A percentile compares a stretch with the other conserved stretches of the same genome.
Conservation (phyloP, 2,797 vertebrate species). For the Limnodromus scolopaceus region DNA sequence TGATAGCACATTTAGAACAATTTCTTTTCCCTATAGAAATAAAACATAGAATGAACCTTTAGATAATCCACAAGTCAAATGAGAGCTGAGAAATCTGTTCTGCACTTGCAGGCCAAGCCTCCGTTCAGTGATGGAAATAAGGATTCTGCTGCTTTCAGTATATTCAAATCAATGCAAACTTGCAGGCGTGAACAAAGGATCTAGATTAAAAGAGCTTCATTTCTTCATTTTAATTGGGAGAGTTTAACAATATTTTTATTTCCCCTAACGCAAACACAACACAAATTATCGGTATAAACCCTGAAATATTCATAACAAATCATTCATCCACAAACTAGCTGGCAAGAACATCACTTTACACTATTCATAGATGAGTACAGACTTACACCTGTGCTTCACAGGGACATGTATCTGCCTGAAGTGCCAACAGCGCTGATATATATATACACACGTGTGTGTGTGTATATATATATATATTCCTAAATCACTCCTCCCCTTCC, state of each 20-base stretch:
- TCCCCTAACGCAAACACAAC: background rate
- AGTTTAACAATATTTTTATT: background rate
- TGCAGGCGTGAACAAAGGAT: background rate
- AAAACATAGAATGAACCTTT: background rate
- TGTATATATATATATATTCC: background rate
- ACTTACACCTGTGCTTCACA: background rate
- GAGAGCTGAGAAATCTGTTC: background rate
- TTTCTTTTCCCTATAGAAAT: background rate
- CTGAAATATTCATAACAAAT: background rate
- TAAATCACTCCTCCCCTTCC: background rate
- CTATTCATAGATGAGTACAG: background rate
- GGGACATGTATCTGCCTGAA: background rate
- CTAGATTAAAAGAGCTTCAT: background rate
- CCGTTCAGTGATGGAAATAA: background rate
- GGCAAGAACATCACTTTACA: background rate
- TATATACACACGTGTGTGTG: rapidly evolving
- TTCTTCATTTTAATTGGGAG: background rate
- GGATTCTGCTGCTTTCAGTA: background rate
- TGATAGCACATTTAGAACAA: background rate
- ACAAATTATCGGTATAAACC: background rate
- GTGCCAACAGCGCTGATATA: background rate
- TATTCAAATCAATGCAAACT: background rate
- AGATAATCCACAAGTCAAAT: background rate
- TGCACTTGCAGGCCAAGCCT: background rate
- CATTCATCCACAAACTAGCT: background rate